These are phyloP conservation scores for Drosophila ustulata DNA, from an alignment of 2,888 invertebrate species.

Conservation along the genomic window DNA sequence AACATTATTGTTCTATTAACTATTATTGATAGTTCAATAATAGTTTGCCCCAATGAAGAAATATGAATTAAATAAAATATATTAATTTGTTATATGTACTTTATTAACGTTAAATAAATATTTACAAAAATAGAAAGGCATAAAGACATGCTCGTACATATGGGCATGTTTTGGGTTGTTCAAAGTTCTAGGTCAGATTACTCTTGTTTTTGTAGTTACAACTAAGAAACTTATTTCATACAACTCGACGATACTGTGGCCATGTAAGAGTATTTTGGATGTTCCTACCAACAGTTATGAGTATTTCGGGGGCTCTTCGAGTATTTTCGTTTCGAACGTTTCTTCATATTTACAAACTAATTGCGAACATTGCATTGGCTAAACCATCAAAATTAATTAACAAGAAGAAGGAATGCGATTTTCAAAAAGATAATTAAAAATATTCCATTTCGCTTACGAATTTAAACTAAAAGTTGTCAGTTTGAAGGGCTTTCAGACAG, in stretches of 20 bases:
- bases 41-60: background rate
- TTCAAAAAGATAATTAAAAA: conserved; percentile 14
- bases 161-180: conserved; percentile 42
- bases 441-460: conserved; percentile 3
- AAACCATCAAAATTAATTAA: conserved; percentile 59
- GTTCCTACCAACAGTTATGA: conserved; percentile 12
- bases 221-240: conserved; percentile 71
- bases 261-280: conserved; percentile 27
- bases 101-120: conserved; percentile 81
- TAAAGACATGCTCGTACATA: conserved; percentile 32
- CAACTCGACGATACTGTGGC: conserved; percentile 54
- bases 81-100: conserved; percentile 72
- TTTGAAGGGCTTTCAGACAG: conserved; percentile 9
- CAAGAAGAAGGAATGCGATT: conserved; percentile 33
- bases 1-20: too few species aligned
- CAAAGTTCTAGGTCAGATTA: conserved; percentile 40
- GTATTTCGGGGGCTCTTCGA: conserved; percentile 51
- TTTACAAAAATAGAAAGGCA: conserved; percentile 79
- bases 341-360: conserved; percentile 77
- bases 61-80: conserved; percentile 21
- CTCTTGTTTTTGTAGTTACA: conserved; percentile 57
- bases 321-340: conserved; percentile 60
- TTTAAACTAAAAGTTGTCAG: conserved; percentile 30
- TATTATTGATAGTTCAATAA: background rate
- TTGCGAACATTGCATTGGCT: conserved; percentile 64